Base-by-base conservation (phyloP, 2,113 vertebrate genomes). In the Ptilonorhynchus violaceus region DNA sequence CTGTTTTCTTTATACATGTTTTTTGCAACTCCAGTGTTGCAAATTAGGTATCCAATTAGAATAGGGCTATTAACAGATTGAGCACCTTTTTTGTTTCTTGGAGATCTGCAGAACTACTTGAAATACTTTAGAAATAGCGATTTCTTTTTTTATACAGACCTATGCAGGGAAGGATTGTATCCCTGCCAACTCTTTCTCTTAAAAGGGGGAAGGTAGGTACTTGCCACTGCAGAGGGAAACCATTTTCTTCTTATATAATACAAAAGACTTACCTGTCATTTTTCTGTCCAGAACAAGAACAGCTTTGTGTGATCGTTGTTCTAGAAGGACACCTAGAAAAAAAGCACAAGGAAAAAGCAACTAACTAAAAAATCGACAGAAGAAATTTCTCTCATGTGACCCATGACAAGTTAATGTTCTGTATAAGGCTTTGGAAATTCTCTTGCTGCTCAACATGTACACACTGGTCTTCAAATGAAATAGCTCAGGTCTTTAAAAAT, bases 31-130 rank as follows among this genome's bases (percentile, higher is more conserved):
- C 80, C 76, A 94, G 49, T 73, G 95, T 89, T 97, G 88, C 95
- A 94, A 96, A 95, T 78, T 66, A 68, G 95, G 44, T 69, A 96
- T 93, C 90, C 96, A 97, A 96, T 97, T 97, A 97, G 95, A 97
- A 97, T 70, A 52, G 90, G 72, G 92, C 95, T 95, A 97, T 97
- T 83, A 97, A 94, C 33, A 97, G 84, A 89, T 15, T 81, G 91
- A 96, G 39, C 46, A 93, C 91, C 35, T 93, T 93, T 94, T 97
- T 97, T 94, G 56, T 96, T 96, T 94, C 86, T 95, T 94, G 28
- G 7, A 50, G 92, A 58, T 60, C 78, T 94, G 69, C 94, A 96
- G 96, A 95, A 69, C 85, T 90, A 88, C 49, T 93, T 94, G 27
- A 58, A 81, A 46, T 89, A 39, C 12, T 83, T 97, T 74, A 66